These are phyloP conservation scores for Notolepis coatsorum DNA, from an alignment of 2,797 vertebrate genomes.

Conservation along the genomic window DNA sequence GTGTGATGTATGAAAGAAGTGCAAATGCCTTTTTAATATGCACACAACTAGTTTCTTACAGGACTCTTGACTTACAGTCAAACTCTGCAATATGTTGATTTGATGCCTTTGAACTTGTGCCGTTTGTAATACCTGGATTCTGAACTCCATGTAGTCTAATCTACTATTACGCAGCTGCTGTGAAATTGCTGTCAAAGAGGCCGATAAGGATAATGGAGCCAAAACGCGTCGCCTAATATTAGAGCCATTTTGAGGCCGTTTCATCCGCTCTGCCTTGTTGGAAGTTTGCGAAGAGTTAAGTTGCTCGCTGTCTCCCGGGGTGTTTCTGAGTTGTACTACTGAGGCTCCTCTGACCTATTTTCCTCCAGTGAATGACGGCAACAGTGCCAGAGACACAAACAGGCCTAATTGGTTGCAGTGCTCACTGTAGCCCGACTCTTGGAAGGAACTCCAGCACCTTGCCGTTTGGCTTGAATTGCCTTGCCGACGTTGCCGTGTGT, in stretches of 20 bases:
- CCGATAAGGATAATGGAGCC: conserved; percentile 51
- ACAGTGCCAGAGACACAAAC: conserved; percentile 53
- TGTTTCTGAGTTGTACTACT: conserved; percentile 36
- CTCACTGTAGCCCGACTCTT: conserved; percentile 53
- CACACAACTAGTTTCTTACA: conserved; percentile 33
- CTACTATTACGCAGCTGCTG: conserved; percentile 40
- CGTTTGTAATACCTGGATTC: conserved; percentile 47
- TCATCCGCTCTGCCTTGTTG: conserved; percentile 36
- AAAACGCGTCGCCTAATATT: conserved; percentile 39
- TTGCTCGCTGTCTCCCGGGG: conserved; percentile 40
- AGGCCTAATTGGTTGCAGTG: conserved; percentile 72
- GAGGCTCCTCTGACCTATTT: conserved; percentile 70
- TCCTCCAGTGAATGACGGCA: conserved; percentile 55
- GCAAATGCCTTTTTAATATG: conserved; percentile 40
- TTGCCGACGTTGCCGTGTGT: conserved; percentile 21
- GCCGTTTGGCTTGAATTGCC: conserved; percentile 64
- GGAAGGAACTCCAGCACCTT: conserved; percentile 48
- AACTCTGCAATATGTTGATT: conserved; percentile 42
- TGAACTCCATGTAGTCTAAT: conserved; percentile 44
- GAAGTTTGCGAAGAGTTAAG: conserved; percentile 21
- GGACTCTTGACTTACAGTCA: no score
- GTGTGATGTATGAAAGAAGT: conserved; percentile 59
- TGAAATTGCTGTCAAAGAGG: conserved; percentile 65
- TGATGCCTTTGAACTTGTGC: conserved; percentile 66
- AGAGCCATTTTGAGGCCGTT: conserved; percentile 44